phyloP scores from a whole-genome alignment of 2,797 vertebrate genomes.

The Echiichthys vipera region DNA sequence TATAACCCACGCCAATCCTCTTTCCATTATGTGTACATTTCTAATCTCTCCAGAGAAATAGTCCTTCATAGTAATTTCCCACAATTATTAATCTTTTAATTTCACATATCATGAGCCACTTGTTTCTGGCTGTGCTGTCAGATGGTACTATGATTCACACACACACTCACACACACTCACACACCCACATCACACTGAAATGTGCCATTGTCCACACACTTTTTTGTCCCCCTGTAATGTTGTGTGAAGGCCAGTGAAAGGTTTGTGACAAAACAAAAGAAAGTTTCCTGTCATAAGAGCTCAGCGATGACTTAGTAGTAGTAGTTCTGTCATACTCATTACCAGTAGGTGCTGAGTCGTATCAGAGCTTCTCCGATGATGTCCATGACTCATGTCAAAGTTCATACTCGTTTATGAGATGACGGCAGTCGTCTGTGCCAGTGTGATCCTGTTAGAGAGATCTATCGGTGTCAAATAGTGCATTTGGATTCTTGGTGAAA shows the following conservation, averaged over 20 bases:
- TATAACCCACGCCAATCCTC: neutral
- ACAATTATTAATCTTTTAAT: conserved; percentile 40
- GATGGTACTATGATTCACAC: conserved; percentile 73
- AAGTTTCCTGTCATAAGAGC: conserved; percentile 51
- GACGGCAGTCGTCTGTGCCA: conserved; percentile 10
- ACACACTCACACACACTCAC: conserved; percentile 28
- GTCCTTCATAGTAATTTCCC: conserved; percentile 25
- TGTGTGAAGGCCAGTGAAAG: conserved; percentile 59
- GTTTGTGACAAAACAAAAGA: conserved; percentile 49
- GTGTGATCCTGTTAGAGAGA: conserved; percentile 37
- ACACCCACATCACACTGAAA: conserved; percentile 58
- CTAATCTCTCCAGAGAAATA: conserved; percentile 15
- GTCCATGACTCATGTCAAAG: conserved; percentile 47
- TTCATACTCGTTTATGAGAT: conserved; percentile 54
- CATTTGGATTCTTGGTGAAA: conserved; percentile 25
- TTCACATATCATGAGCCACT: conserved; percentile 49
- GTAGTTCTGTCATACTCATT: conserved; percentile 47
- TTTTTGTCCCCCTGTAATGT: conserved; percentile 55
- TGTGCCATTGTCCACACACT: conserved; percentile 58
- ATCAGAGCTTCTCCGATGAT: conserved; percentile 51
- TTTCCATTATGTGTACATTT: conserved; percentile 39
- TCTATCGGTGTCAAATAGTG: conserved; percentile 45
- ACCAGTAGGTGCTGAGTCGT: conserved; percentile 27
- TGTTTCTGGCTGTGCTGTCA: conserved; percentile 58
- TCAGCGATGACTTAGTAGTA: conserved; percentile 44